These are phyloP conservation scores for Lithophane socia DNA, from an alignment of 2,888 invertebrate species.

Conservation along the genomic window DNA sequence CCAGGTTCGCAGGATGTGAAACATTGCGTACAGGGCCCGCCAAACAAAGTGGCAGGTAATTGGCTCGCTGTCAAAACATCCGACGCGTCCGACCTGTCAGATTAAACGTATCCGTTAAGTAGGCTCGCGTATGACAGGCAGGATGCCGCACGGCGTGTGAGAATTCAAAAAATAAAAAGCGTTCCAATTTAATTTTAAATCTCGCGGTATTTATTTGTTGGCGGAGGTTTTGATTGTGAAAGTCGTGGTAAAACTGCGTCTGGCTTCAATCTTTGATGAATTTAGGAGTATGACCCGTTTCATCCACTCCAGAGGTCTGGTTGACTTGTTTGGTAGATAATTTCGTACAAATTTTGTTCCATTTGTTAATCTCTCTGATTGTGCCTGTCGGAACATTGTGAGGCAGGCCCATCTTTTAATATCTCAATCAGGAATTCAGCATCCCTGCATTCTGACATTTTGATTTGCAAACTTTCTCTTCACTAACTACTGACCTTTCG, in stretches of 20 bases:
- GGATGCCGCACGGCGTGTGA: constrained; percentile 65
- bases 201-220: constrained; percentile 43
- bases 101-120: constrained; percentile 87
- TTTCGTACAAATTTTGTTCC: not conserved
- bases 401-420: constrained; percentile 1
- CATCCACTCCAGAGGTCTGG: not conserved
- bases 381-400: too few relatives aligned
- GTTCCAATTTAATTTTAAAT: constrained; percentile 60
- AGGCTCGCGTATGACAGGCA: constrained; percentile 72
- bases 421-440: not conserved
- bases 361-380: not conserved
- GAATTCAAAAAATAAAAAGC: constrained; percentile 68
- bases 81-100: constrained; percentile 81
- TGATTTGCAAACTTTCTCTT: constrained; percentile 28
- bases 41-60: constrained; percentile 86
- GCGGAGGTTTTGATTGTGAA: constrained; percentile 18
- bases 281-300: not conserved
- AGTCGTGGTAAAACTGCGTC: not conserved
- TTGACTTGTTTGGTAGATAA: not conserved
- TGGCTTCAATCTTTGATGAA: not conserved
- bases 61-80: constrained; percentile 88
- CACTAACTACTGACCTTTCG: constrained; percentile 31
- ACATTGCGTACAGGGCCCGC: constrained; percentile 74
- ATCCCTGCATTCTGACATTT: constrained; percentile 25
- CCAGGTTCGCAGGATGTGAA: constrained; percentile 81